These are phyloP conservation scores for Stichopus chloronotus DNA, from an alignment of 35 echinoderm and acorn worm genomes.

Conservation along the genomic window DNA sequence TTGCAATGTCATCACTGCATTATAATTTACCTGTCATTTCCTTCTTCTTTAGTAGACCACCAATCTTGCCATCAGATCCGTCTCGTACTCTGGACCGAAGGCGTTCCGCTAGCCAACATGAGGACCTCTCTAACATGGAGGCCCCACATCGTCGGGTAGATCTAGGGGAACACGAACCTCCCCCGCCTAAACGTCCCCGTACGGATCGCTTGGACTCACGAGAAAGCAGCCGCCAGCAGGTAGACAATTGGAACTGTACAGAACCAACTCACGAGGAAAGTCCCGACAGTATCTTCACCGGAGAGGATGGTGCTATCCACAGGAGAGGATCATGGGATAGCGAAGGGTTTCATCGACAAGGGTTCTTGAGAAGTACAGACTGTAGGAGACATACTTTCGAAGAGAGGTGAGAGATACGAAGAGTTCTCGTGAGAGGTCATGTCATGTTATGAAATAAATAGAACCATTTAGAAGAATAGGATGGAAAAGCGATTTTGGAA, in stretches of 20 bases:
- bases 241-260: conserved; percentile 20
- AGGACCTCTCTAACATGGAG: conserved; percentile 20
- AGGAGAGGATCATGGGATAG: conserved; percentile 23
- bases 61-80: conserved; percentile 64
- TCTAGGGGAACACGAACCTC: conserved; percentile 45
- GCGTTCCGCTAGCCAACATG: conserved; percentile 34
- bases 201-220: conserved; percentile 40
- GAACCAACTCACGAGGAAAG: conserved; percentile 31
- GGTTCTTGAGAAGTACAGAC: conserved; percentile 2
- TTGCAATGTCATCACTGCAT: too few relatives aligned
- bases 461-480: too few relatives aligned
- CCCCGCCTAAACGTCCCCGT: conserved; percentile 47
- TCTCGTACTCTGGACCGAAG: conserved; percentile 52
- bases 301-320: conserved; percentile 30
- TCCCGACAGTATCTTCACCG: conserved; percentile 15
- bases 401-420: conserved; percentile 14
- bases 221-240: conserved; percentile 7
- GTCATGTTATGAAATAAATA: not conserved
- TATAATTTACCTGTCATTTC: not conserved
- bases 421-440: not conserved
- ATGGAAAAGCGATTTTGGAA: too few relatives aligned
- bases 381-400: conserved; percentile 47
- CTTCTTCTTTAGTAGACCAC: conserved; percentile 19
- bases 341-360: conserved; percentile 34
- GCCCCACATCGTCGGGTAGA: not conserved